Evolutionary conservation across 2,888 invertebrate species (phyloP).

Genomic region (Synanthedon andrenaeformis): DNA sequence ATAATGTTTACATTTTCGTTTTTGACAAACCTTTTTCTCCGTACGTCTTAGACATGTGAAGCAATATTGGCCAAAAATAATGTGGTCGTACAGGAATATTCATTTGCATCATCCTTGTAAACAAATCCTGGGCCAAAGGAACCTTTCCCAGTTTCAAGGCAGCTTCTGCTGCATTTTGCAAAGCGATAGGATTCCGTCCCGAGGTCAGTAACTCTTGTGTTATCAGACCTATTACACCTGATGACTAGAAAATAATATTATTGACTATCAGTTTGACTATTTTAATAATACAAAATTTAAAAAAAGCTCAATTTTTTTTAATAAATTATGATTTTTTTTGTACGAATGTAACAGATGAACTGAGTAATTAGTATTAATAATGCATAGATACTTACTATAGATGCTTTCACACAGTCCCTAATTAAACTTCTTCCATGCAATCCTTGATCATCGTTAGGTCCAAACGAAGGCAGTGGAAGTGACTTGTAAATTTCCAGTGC

Average conservation of each 20-base stretch:
- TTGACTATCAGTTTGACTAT: not conserved
- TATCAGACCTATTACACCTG: conserved; percentile 44
- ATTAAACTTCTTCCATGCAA: conserved; percentile 69
- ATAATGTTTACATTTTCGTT: not conserved
- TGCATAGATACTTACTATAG: conserved; percentile 39
- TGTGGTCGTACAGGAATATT: conserved; percentile 65
- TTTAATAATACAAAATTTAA: too few relatives aligned
- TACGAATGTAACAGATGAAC: too few relatives aligned
- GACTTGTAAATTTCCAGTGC: conserved; percentile 64
- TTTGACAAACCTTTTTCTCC: conserved; percentile 62
- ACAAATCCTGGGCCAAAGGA: conserved; percentile 51
- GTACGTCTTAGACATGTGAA: conserved; percentile 51
- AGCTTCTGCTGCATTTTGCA: conserved; percentile 66
- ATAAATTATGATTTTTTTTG: too few relatives aligned
- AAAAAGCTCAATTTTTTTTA: too few relatives aligned
- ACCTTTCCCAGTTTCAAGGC: conserved; percentile 59
- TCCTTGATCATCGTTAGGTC: conserved; percentile 62
- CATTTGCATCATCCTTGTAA: conserved; percentile 49
- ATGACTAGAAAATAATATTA: conserved; percentile 37
- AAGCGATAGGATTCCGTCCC: conserved; percentile 54
- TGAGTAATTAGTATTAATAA: too few relatives aligned
- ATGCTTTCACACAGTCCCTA: conserved; percentile 69
- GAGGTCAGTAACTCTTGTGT: conserved; percentile 56
- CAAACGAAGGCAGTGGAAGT: conserved; percentile 53
- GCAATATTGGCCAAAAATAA: conserved; percentile 76